Conservation (phyloP, 2,888 invertebrate genomes). For the Plagiodera versicolora region DNA sequence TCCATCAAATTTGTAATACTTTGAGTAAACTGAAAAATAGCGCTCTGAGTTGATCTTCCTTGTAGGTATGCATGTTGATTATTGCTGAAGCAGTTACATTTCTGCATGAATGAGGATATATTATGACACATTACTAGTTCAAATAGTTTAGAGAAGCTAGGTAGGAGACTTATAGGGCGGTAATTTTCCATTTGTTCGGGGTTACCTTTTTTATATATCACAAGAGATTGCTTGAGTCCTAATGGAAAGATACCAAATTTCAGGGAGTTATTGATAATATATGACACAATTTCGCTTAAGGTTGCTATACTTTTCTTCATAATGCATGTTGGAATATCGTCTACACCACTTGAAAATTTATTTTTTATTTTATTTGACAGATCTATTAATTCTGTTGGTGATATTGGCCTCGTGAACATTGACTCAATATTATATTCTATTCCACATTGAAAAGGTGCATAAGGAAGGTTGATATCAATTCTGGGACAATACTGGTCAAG, state of each 20-base stretch:
- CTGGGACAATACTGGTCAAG: not conserved
- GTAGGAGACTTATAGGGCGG: not conserved
- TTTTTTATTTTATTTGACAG: constrained; percentile 2
- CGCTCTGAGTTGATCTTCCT: not conserved
- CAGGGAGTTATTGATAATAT: not conserved
- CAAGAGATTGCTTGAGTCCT: not conserved
- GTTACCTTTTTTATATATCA: not conserved
- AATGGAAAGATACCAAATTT: not conserved
- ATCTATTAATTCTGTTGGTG: not conserved
- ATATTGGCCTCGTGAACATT: not conserved
- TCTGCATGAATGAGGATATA: not conserved
- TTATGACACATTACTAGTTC: not conserved
- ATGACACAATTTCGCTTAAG: not conserved
- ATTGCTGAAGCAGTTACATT: constrained; percentile 1
- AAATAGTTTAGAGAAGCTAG: constrained; percentile 5
- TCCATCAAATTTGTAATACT: not conserved
- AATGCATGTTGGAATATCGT: not conserved
- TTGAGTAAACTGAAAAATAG: not conserved
- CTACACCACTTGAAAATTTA: not conserved
- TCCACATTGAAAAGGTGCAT: not conserved
- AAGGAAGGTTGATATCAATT: constrained; percentile 1
- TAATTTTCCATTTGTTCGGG: not conserved
- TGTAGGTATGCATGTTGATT: constrained; percentile 4
- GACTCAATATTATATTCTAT: not conserved
- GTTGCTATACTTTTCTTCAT: not conserved